Percentiles rank a stretch among this genome's conserved stretches.
phyloP scores from a whole-genome alignment of 64 coral and sea anemone genomes.

The Actinia tenebrosa region DNA sequence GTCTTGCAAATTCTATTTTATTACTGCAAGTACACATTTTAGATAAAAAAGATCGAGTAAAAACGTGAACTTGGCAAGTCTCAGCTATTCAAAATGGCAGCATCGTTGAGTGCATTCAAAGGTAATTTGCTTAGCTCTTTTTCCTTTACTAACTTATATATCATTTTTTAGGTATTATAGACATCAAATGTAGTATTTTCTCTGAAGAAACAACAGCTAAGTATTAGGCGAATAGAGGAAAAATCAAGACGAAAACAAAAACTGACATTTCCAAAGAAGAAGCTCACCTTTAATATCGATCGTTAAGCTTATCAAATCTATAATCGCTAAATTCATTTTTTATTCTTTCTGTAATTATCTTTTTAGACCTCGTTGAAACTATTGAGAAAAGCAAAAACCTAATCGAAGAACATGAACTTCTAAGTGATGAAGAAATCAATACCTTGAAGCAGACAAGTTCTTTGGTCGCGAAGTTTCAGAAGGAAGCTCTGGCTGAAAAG shows the following conservation, averaged over 20 bases:
- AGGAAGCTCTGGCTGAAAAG: slow-evolving; percentile 72
- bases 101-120: slow-evolving; percentile 13
- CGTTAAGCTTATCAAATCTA: background rate
- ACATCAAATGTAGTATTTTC: background rate
- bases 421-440: slow-evolving; percentile 27
- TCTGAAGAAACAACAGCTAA: background rate
- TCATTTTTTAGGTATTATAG: background rate
- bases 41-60: background rate
- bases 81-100: background rate
- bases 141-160: background rate
- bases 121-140: background rate
- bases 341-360: background rate
- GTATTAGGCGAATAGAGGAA: background rate
- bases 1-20: background rate
- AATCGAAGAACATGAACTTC: slow-evolving; percentile 6
- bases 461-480: slow-evolving; percentile 73
- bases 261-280: background rate
- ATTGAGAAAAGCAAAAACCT: slow-evolving; percentile 4
- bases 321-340: background rate
- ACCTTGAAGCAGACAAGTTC: slow-evolving; percentile 66
- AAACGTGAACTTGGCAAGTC: background rate
- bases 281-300: background rate
- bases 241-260: background rate
- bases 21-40: background rate
- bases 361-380: slow-evolving; percentile 4